phyloP scores from a whole-genome alignment of 2,113 vertebrate species.

The Calyptomena viridis region DNA sequence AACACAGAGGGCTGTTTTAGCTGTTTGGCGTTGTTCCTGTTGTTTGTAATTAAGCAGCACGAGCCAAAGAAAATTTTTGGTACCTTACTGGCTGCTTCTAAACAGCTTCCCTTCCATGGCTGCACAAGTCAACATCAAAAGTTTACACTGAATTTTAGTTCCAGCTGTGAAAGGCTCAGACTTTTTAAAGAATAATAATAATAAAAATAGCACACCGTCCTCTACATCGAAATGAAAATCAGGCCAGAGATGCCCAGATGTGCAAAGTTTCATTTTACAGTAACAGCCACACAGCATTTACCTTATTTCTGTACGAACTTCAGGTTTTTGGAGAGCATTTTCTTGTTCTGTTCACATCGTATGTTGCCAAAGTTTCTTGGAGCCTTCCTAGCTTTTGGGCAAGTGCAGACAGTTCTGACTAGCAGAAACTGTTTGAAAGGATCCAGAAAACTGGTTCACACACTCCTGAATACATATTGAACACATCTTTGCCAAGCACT shows the following conservation, averaged over 20 bases:
- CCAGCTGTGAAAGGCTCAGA: neutral
- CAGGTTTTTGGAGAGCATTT: neutral
- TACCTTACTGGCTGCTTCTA: neutral
- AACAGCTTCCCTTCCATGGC: neutral
- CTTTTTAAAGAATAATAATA: neutral
- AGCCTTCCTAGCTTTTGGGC: neutral
- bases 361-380: neutral
- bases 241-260: neutral
- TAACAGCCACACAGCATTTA: neutral
- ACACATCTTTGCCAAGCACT: neutral
- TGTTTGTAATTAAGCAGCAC: neutral
- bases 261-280: neutral
- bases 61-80: neutral
- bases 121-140: neutral
- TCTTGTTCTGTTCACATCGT: neutral
- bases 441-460: neutral
- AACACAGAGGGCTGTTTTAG: neutral
- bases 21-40: neutral
- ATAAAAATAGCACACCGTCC: neutral
- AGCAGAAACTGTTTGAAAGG: slow-evolving; percentile 12
- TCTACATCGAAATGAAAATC: neutral
- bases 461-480: neutral
- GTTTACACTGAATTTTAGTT: neutral
- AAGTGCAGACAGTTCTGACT: neutral
- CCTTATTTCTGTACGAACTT: neutral